Evolutionary conservation across 2,113 vertebrate genomes (phyloP).

Genomic region (Microcebus lehilahytsara): DNA sequence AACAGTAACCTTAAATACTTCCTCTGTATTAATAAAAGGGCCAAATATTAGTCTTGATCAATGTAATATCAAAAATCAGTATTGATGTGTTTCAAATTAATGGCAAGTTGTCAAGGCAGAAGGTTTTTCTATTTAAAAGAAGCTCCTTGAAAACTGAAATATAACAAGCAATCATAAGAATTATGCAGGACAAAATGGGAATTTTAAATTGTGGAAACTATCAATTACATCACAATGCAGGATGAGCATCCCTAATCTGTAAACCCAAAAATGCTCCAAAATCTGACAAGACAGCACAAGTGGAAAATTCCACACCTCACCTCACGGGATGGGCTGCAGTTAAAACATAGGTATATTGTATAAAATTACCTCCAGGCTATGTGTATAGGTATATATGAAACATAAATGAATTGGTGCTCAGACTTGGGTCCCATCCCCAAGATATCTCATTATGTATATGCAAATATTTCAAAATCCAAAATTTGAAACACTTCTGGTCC

Average conservation of each 20-base stretch:
- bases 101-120: neutral
- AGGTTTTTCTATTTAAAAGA: constrained; percentile 1
- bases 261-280: no score
- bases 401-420: no score
- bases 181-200: neutral
- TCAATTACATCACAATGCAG: neutral
- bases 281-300: no score
- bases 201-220: neutral
- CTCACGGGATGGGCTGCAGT: no score
- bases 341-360: no score
- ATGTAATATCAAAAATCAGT: neutral
- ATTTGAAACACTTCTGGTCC: no score
- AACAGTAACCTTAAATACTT: neutral
- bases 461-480: no score
- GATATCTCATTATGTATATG: no score
- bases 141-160: neutral
- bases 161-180: neutral
- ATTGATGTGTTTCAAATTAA: neutral
- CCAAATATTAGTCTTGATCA: neutral
- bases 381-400: no score
- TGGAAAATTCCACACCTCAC: no score
- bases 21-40: neutral
- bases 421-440: no score
- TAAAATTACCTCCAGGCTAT: no score
- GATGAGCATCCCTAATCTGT: neutral